Evolutionary conservation across 2,888 invertebrate genomes (phyloP).

Genomic region (Belgica antarctica): DNA sequence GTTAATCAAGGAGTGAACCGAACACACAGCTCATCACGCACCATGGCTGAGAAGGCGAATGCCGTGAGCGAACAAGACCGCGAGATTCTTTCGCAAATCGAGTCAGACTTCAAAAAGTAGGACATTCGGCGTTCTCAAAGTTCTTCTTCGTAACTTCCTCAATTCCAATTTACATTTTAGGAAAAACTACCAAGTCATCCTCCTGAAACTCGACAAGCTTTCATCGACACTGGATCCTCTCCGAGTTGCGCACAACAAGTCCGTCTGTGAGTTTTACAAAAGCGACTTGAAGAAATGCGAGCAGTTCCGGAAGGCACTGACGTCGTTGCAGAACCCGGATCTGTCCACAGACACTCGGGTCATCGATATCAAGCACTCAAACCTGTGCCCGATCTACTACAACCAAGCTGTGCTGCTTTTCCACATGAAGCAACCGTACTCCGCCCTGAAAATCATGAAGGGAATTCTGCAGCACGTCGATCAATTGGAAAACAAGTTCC

Average conservation of each 20-base stretch:
- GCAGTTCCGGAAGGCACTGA: conserved; percentile 66
- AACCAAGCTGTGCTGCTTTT: conserved; percentile 53
- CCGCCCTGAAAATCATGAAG: conserved; percentile 50
- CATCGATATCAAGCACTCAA: conserved; percentile 38
- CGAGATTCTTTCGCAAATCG: conserved; percentile 51
- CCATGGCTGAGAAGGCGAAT: not conserved
- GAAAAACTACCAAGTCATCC: conserved; percentile 53
- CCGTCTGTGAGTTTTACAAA: conserved; percentile 77
- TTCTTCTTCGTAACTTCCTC: not conserved
- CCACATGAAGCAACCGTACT: conserved; percentile 52
- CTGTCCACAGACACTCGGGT: not conserved
- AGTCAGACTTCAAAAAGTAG: conserved; percentile 53
- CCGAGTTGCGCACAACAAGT: conserved; percentile 73
- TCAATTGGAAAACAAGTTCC: conserved; percentile 45
- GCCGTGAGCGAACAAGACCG: conserved; percentile 48
- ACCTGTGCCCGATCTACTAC: conserved; percentile 38
- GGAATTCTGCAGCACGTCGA: conserved; percentile 50
- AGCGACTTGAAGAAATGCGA: conserved; percentile 71
- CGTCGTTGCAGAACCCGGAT: not conserved
- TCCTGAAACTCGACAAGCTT: conserved; percentile 68
- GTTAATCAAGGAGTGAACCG: not conserved
- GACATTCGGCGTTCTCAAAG: conserved; percentile 24
- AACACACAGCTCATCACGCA: not conserved
- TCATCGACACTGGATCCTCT: conserved; percentile 11
- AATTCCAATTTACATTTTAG: not conserved